Percentiles rank a stretch among this genome's conserved stretches.
Conservation (phyloP, 1,140 invertebrate species). For the Ceratitis capitata region DNA sequence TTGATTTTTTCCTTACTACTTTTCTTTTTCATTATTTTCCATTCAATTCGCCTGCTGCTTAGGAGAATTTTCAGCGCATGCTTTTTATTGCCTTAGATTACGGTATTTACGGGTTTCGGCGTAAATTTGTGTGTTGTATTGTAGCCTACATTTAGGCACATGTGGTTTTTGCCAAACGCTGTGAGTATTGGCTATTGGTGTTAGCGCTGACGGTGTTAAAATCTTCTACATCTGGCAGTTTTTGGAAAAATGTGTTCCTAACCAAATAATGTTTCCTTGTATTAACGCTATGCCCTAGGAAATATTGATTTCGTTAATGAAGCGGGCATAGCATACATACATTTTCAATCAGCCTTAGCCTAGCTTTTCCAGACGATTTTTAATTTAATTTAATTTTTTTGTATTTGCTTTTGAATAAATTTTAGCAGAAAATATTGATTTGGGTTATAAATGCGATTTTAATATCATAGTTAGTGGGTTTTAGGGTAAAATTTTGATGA, state of each 20-base stretch:
- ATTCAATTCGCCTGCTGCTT: neutral
- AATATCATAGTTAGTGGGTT: too few relatives aligned
- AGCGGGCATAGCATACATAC: neutral
- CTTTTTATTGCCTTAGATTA: neutral
- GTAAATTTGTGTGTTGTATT: neutral
- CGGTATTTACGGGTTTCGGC: neutral
- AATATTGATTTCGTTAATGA: neutral
- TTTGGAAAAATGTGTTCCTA: too few relatives aligned
- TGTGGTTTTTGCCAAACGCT: neutral
- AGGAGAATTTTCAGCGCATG: neutral
- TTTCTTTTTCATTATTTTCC: neutral
- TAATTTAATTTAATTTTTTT: too few relatives aligned
- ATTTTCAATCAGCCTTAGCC: neutral
- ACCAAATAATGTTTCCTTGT: too few relatives aligned
- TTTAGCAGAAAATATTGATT: too few relatives aligned
- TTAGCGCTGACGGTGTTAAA: neutral
- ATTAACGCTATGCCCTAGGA: neutral
- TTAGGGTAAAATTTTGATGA: too few relatives aligned
- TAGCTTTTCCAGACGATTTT: neutral
- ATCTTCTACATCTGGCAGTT: neutral
- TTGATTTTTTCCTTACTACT: neutral
- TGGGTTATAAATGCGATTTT: too few relatives aligned
- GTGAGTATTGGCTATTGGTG: neutral
- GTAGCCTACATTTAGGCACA: neutral
- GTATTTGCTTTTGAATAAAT: too few relatives aligned